Base-by-base conservation (phyloP, 2,797 vertebrate genomes). In the Morelia viridis region DNA sequence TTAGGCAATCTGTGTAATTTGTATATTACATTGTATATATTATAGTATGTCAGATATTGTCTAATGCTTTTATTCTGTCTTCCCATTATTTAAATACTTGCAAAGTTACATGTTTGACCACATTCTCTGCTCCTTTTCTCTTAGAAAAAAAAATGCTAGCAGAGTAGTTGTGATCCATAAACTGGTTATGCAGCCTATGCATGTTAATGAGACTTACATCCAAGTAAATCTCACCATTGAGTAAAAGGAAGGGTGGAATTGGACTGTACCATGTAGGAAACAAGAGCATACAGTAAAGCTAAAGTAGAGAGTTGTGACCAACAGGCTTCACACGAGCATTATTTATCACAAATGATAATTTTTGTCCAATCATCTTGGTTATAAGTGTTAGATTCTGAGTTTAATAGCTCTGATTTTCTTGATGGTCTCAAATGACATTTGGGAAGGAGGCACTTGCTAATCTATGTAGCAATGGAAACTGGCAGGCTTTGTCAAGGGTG, bases 371-470 rank as follows among this genome's bases (percentile, higher is more conserved):
- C n/a, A 56, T 53, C 46, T 56, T 28, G 35, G 41, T 31, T 65
- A n/a, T 53, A 64, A 57, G 46, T 89, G 90, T 26, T 61, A 62
- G 31, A 9, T 19, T 86, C 26, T 71, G 11, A 85, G 24, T 93
- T 91, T 91, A 57, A 84, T 89, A 28, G 57, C 85, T 88, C 62
- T 90, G 76, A 5, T 64, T 86, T 17, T 58, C 22, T n/a, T 64
- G 60, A 41, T n/a, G 17, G 31, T 87, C 26, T 53, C 64, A 61
- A 62, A 50, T n/a, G 12, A 5, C 35, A 10, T 31, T 60, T 60
- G 41, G 26, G 22, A 56, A 85, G 58, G 19, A 1, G n/a, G 24
- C 6, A 7, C n/a, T 88, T 1, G 46, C 50, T 19, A 13, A 60
- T 85, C 31, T 15, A 2, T 26, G n/a, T 9, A 24, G 5, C 41